These are phyloP conservation scores for Limnephilus lunatus DNA, from an alignment of 2,888 invertebrate species.

Conservation along the genomic window DNA sequence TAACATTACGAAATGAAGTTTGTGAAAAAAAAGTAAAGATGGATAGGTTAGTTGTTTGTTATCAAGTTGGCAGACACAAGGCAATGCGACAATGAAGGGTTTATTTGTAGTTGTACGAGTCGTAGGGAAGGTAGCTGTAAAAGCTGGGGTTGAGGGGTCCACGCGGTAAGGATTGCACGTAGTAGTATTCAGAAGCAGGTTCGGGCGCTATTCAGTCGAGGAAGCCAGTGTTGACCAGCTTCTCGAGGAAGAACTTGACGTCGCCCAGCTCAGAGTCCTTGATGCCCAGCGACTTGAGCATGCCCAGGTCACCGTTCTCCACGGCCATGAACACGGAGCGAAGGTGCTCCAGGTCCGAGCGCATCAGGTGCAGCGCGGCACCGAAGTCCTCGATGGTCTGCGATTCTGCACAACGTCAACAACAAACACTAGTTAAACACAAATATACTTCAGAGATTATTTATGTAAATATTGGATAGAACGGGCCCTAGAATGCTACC, in stretches of 20 bases:
- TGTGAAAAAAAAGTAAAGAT: not conserved
- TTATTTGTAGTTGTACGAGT: conserved; percentile 74
- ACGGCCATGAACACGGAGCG: conserved; percentile 97
- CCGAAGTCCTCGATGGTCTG: conserved; percentile 97
- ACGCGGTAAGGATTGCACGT: conserved; percentile 77
- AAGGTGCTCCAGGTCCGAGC: conserved; percentile 93
- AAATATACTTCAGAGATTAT: too few species aligned
- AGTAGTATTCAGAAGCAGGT: conserved; percentile 85
- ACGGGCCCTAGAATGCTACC: too few species aligned
- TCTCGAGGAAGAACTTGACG: conserved; percentile 97
- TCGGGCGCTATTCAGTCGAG: conserved; percentile 91
- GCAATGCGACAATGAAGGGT: not conserved
- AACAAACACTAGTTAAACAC: not conserved
- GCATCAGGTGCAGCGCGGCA: conserved; percentile 89
- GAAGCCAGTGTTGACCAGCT: conserved; percentile 96
- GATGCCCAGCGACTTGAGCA: conserved; percentile 95
- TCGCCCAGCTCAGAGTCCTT: conserved; percentile 97
- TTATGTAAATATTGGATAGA: too few species aligned
- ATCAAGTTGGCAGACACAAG: not conserved
- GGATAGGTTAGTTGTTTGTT: not conserved
- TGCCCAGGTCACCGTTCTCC: conserved; percentile 95
- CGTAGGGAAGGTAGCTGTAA: conserved; percentile 83
- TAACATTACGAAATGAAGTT: not conserved
- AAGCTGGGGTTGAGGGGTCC: conserved; percentile 85
- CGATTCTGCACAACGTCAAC: conserved; percentile 80